Conservation (phyloP, 2,888 invertebrate species). For the Chrysopilus asiliformis region DNA sequence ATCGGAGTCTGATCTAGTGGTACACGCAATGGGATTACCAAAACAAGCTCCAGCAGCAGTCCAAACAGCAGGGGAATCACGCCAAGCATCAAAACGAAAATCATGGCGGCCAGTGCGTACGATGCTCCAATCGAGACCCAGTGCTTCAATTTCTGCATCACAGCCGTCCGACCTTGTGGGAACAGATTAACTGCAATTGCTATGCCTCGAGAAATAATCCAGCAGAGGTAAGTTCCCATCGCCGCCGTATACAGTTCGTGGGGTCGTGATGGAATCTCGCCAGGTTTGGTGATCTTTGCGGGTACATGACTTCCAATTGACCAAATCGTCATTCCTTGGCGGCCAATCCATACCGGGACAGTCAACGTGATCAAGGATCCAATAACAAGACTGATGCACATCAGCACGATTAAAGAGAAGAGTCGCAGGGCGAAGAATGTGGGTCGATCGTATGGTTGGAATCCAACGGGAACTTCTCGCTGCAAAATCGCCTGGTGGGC, state of each 20-base stretch:
- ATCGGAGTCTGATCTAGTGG: constrained; percentile 85
- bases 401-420: constrained; percentile 53
- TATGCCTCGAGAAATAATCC: constrained; percentile 75
- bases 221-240: constrained; percentile 84
- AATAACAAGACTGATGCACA: constrained; percentile 72
- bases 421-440: constrained; percentile 64
- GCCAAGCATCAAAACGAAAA: constrained; percentile 58
- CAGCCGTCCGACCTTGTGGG: constrained; percentile 72
- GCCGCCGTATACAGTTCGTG: constrained; percentile 96
- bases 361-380: constrained; percentile 71
- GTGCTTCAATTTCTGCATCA: constrained; percentile 53
- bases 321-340: constrained; percentile 80
- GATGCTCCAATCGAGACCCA: constrained; percentile 65
- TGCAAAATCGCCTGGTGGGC: constrained; percentile 82
- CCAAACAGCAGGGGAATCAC: constrained; percentile 88
- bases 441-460: constrained; percentile 81
- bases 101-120: constrained; percentile 59
- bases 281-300: constrained; percentile 28
- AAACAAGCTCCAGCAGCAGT: constrained; percentile 75
- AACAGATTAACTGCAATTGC: constrained; percentile 76
- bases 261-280: constrained; percentile 45
- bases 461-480: constrained; percentile 70
- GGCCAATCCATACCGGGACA: constrained; percentile 81
- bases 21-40: constrained; percentile 85
- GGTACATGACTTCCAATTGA: constrained; percentile 42